Evolutionary conservation across 2,797 vertebrate genomes (phyloP).

Genomic region (Semotilus atromaculatus): DNA sequence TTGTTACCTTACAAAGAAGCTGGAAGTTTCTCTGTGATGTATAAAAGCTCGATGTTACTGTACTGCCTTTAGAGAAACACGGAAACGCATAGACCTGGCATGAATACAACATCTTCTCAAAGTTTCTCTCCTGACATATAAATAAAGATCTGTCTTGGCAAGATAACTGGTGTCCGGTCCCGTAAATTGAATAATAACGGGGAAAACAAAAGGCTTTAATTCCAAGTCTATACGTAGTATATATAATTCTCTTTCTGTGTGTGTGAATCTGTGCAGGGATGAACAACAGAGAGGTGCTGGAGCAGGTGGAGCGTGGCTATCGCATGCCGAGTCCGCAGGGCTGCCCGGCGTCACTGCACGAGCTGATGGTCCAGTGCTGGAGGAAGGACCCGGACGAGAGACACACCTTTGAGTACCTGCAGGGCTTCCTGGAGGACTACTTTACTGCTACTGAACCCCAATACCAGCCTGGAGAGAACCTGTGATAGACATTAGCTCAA

Average conservation of each 20-base stretch:
- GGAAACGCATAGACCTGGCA: too few species aligned
- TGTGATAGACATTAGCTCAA: slow-evolving; percentile 70
- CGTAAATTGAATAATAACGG: too few species aligned
- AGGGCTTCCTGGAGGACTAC: slow-evolving; percentile 97
- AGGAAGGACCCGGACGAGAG: slow-evolving; percentile 91
- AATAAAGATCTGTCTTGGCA: too few species aligned
- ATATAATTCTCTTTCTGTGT: not conserved
- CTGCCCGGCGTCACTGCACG: slow-evolving; percentile 90
- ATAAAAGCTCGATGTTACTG: too few species aligned
- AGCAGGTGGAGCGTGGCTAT: slow-evolving; percentile 94
- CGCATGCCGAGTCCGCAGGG: slow-evolving; percentile 88
- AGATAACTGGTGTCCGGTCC: too few species aligned
- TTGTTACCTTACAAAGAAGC: too few species aligned
- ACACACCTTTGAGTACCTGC: slow-evolving; percentile 97
- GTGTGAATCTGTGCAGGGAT: slow-evolving; percentile 80
- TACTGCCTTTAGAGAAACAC: too few species aligned
- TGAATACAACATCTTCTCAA: too few species aligned
- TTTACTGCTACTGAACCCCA: slow-evolving; percentile 98
- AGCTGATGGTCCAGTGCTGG: slow-evolving; percentile 96
- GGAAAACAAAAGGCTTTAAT: too few species aligned
- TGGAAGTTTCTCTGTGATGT: too few species aligned
- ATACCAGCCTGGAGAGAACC: slow-evolving; percentile 95
- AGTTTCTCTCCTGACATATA: too few species aligned
- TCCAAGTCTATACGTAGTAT: too few species aligned
- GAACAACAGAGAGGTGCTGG: slow-evolving; percentile 97